Evolutionary conservation across 2,797 vertebrate species (phyloP).

Genomic region (Sebastes hubbsi): DNA sequence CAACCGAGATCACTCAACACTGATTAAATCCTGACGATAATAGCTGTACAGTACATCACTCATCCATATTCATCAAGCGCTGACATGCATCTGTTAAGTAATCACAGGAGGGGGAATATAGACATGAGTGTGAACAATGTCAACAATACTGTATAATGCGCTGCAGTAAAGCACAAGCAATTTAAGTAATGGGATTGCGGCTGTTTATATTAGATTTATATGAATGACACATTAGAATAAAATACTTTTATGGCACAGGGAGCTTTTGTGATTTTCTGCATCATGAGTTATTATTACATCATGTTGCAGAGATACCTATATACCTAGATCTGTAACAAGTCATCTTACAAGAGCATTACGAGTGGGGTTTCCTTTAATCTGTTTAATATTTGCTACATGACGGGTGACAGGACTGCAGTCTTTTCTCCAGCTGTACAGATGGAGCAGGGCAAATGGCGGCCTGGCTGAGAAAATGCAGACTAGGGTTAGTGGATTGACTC

Average conservation of each 20-base stretch:
- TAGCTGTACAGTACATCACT: slow-evolving; percentile 59
- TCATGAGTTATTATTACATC: background rate
- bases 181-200: slow-evolving; percentile 51
- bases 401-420: background rate
- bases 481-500: slow-evolving; percentile 47
- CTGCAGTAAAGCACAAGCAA: slow-evolving; percentile 41
- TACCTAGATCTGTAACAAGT: background rate
- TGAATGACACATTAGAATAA: background rate
- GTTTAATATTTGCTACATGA: slow-evolving; percentile 14
- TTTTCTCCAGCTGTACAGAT: slow-evolving; percentile 25
- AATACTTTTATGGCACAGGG: background rate
- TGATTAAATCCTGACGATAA: slow-evolving; percentile 74
- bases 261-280: slow-evolving; percentile 4
- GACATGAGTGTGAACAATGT: slow-evolving; percentile 46
- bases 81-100: slow-evolving; percentile 66
- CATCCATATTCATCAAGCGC: slow-evolving; percentile 65
- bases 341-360: background rate
- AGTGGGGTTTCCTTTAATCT: slow-evolving; percentile 15
- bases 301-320: background rate
- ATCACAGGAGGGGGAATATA: slow-evolving; percentile 49
- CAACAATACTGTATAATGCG: slow-evolving; percentile 45
- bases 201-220: slow-evolving; percentile 6
- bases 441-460: background rate
- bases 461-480: slow-evolving; percentile 18
- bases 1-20: slow-evolving; percentile 65